Evolutionary conservation across 1,140 invertebrate genomes (phyloP).

Genomic region (Notospermus geniculatus): DNA sequence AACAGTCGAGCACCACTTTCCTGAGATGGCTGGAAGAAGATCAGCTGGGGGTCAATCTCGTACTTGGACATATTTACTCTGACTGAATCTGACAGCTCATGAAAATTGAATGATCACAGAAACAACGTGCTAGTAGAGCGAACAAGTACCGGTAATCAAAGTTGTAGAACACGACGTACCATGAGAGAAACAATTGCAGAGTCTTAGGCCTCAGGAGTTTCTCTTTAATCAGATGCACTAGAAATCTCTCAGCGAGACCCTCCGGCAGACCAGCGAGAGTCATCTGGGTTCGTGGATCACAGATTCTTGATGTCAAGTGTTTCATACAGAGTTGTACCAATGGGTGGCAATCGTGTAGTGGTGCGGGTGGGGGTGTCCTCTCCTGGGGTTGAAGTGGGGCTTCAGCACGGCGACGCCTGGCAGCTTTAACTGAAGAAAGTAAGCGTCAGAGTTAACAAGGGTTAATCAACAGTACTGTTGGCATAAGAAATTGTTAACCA

Average conservation of each 20-base stretch:
- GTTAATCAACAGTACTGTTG: too few species aligned
- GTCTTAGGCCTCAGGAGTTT: conserved; percentile 38
- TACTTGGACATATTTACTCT: too few species aligned
- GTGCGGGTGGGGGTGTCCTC: conserved; percentile 7
- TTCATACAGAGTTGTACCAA: conserved; percentile 31
- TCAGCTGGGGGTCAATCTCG: background rate
- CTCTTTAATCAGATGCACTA: conserved; percentile 39
- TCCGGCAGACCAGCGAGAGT: conserved; percentile 37
- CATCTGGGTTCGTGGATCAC: conserved; percentile 30
- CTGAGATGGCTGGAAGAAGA: conserved; percentile 40
- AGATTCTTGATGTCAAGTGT: conserved; percentile 31
- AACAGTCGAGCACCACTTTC: conserved; percentile 42
- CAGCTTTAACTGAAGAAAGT: conserved; percentile 33
- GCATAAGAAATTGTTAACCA: too few species aligned
- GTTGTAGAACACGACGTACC: conserved; percentile 25
- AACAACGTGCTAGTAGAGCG: background rate
- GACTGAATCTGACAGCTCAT: too few species aligned
- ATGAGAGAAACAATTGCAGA: conserved; percentile 44
- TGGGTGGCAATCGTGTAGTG: conserved; percentile 18
- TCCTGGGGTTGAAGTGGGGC: background rate
- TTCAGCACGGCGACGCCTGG: conserved; percentile 28
- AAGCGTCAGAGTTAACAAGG: background rate
- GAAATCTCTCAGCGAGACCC: conserved; percentile 36
- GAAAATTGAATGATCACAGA: background rate
- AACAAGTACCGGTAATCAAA: background rate